A percentile compares a stretch with the other conserved stretches of the same genome.
These are phyloP conservation scores for Turnix velox DNA, from an alignment of 2,113 vertebrate species.

Conservation along the genomic window DNA sequence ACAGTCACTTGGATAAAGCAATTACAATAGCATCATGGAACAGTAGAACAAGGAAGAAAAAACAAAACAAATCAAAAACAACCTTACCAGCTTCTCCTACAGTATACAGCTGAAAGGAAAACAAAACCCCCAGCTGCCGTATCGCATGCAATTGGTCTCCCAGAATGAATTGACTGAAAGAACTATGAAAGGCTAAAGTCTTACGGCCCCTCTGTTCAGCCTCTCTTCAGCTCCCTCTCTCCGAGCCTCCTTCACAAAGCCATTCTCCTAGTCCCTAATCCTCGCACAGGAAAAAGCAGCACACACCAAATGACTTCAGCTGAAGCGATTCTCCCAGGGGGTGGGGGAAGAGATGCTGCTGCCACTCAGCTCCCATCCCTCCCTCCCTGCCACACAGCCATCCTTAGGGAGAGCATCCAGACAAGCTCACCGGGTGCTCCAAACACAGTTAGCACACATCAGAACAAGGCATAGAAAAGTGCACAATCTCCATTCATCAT, in stretches of 20 bases:
- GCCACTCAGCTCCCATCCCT: not conserved
- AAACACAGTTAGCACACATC: fast-evolving
- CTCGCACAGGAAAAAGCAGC: slow-evolving; percentile 64
- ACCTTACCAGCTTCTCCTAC: slow-evolving; percentile 76
- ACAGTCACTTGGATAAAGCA: slow-evolving; percentile 24
- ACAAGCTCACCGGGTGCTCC: not conserved
- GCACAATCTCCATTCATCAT: not conserved
- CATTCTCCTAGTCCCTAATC: slow-evolving; percentile 72
- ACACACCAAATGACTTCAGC: slow-evolving; percentile 69
- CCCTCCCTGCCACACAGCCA: not conserved
- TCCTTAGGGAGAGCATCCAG: not conserved
- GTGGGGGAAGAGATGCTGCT: not conserved
- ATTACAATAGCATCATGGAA: slow-evolving; percentile 57
- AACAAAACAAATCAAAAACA: slow-evolving; percentile 18
- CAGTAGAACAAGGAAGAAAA: not conserved
- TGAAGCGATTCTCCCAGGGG: slow-evolving; percentile 55
- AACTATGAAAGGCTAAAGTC: slow-evolving; percentile 64
- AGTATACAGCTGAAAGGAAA: slow-evolving; percentile 58
- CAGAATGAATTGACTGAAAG: slow-evolving; percentile 62
- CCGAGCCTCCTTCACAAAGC: slow-evolving; percentile 75
- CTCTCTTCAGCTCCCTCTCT: slow-evolving; percentile 68
- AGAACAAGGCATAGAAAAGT: not conserved
- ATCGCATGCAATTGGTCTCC: slow-evolving; percentile 59
- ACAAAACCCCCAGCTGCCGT: slow-evolving; percentile 61
- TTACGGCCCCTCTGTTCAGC: slow-evolving; percentile 56